Evolutionary conservation across 2,888 invertebrate genomes (phyloP).

Genomic region (Epistrophella euchroma): DNA sequence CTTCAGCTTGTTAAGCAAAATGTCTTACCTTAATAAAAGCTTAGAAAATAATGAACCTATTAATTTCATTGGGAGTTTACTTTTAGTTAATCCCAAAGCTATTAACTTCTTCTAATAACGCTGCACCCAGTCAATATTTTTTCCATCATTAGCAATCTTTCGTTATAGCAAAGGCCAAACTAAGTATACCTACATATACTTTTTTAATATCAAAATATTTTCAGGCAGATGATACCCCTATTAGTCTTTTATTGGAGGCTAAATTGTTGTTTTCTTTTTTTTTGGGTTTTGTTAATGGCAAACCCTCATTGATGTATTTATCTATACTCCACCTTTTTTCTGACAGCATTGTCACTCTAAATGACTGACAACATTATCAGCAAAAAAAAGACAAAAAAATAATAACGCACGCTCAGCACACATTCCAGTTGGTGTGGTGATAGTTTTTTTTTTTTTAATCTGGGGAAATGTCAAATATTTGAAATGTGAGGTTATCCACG

Average conservation of each 20-base stretch:
- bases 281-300: conserved; percentile 31
- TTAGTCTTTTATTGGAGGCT: conserved; percentile 38
- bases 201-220: conserved; percentile 59
- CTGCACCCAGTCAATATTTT: conserved; percentile 5
- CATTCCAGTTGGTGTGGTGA: not conserved
- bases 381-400: not conserved
- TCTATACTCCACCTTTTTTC: conserved; percentile 25
- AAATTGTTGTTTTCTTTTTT: not conserved
- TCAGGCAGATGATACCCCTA: conserved; percentile 48
- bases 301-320: conserved; percentile 26
- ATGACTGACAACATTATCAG: conserved; percentile 8
- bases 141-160: conserved; percentile 1
- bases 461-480: conserved; percentile 7
- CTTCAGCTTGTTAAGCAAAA: not conserved
- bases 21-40: not conserved
- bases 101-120: conserved; percentile 11
- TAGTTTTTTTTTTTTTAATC: not conserved
- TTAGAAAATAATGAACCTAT: conserved; percentile 4
- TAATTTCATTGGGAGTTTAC: conserved; percentile 23
- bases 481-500: conserved; percentile 7
- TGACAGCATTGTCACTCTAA: conserved; percentile 20
- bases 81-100: conserved; percentile 17
- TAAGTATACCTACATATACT: too few species aligned
- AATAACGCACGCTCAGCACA: not conserved
- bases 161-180: conserved; percentile 38